phyloP scores from a whole-genome alignment of 2,888 invertebrate species.

The Ectemnius cavifrons region DNA sequence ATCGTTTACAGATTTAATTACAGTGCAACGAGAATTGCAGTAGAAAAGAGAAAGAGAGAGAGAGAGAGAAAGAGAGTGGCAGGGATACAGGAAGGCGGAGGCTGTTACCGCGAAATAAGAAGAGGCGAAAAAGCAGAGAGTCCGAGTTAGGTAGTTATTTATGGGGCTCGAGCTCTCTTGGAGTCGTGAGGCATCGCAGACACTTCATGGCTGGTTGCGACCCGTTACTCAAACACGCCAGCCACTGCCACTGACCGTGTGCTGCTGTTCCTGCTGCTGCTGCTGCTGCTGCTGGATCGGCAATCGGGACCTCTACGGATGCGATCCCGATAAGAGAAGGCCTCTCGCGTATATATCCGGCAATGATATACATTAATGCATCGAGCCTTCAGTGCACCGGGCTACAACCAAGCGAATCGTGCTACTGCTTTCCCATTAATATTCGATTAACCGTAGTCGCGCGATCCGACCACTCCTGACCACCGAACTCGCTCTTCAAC shows the following conservation, averaged over 20 bases:
- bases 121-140: conserved; percentile 37
- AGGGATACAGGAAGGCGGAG: conserved; percentile 20
- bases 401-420: neutral
- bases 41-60: neutral
- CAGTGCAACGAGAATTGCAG: neutral
- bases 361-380: conserved; percentile 70
- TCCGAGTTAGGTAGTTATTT: conserved; percentile 59
- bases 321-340: conserved; percentile 63
- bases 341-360: conserved; percentile 37
- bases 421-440: conserved; percentile 66
- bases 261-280: conserved; percentile 5
- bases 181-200: conserved; percentile 58
- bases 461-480: conserved; percentile 11
- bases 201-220: conserved; percentile 58
- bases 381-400: conserved; percentile 52
- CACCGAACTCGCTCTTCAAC: conserved; percentile 18
- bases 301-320: conserved; percentile 43
- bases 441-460: conserved; percentile 57
- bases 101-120: conserved; percentile 30
- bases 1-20: conserved; percentile 39
- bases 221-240: conserved; percentile 65
- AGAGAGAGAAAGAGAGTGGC: neutral
- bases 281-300: conserved; percentile 34
- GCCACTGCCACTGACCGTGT: conserved; percentile 27
- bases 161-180: conserved; percentile 50